These are phyloP conservation scores for Scaptomyza montana DNA, from an alignment of 1,140 invertebrate genomes.

Conservation along the genomic window DNA sequence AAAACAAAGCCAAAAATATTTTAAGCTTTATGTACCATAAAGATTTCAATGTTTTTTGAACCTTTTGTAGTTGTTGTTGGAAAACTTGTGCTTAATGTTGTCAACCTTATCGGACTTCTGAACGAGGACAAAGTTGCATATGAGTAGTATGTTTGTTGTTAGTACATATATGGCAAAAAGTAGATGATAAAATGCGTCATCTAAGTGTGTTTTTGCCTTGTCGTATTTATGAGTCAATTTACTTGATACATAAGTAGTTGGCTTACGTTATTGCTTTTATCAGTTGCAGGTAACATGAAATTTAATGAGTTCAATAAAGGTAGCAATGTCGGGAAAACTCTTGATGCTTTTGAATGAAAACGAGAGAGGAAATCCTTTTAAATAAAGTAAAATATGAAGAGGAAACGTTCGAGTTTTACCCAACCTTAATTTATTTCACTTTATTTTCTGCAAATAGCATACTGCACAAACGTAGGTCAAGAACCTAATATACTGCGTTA, in stretches of 20 bases:
- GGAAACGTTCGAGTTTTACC: not conserved
- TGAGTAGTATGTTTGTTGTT: not conserved
- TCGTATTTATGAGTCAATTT: not conserved
- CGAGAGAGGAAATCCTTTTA: not conserved
- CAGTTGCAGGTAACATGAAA: too few species aligned
- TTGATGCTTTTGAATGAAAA: too few species aligned
- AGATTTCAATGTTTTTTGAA: conserved; percentile 48
- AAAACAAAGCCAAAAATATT: too few species aligned
- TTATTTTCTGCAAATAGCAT: not conserved
- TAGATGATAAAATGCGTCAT: conserved; percentile 18
- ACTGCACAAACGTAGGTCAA: not conserved
- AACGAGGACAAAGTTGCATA: not conserved
- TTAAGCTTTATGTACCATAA: too few species aligned
- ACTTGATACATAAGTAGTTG: too few species aligned
- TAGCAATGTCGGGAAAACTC: too few species aligned
- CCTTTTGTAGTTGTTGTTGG: conserved; percentile 8
- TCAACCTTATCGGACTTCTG: not conserved
- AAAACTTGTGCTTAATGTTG: conserved; percentile 14
- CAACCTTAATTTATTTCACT: not conserved
- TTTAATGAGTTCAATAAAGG: too few species aligned
- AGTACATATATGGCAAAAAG: not conserved
- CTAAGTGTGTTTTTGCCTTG: not conserved
- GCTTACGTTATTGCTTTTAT: not conserved
- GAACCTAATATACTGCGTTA: not conserved
- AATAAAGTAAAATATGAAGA: not conserved